Evolutionary conservation across 2,797 vertebrate genomes (phyloP).

Genomic region (Oreochromis grahami): DNA sequence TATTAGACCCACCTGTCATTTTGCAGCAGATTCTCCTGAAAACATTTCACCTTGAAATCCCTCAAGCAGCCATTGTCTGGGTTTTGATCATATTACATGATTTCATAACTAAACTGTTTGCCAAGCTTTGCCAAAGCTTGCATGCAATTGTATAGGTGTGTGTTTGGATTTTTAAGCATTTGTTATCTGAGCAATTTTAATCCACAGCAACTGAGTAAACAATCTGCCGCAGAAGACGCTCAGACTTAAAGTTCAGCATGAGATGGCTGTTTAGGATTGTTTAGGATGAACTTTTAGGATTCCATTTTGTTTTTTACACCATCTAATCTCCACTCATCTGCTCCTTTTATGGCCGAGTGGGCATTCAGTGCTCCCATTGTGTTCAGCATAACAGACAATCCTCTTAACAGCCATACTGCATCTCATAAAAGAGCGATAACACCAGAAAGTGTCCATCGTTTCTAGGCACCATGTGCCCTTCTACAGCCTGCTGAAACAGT

Average conservation of each 20-base stretch:
- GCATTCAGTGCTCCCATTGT: background rate
- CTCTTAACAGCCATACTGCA: background rate
- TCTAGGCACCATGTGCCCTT: background rate
- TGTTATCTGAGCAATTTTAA: background rate
- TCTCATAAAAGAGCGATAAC: background rate
- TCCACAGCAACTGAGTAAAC: background rate
- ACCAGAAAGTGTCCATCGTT: background rate
- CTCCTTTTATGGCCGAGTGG: slow-evolving; percentile 19
- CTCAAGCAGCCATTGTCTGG: background rate
- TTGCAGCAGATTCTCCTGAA: background rate
- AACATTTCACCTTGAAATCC: background rate
- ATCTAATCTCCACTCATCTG: background rate
- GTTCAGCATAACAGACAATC: slow-evolving; percentile 1
- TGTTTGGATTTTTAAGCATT: background rate
- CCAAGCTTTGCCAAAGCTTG: background rate
- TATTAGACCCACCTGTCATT: background rate
- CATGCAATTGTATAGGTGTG: background rate
- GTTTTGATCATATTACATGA: background rate
- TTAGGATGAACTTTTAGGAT: background rate
- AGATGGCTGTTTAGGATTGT: background rate
- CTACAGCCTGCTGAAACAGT: background rate
- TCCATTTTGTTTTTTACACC: background rate
- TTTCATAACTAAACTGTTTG: background rate
- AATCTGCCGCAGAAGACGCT: background rate
- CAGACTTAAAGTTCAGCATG: background rate